Evolutionary conservation across 1,140 invertebrate species (phyloP).

Genomic region (Branchinecta lynchi): DNA sequence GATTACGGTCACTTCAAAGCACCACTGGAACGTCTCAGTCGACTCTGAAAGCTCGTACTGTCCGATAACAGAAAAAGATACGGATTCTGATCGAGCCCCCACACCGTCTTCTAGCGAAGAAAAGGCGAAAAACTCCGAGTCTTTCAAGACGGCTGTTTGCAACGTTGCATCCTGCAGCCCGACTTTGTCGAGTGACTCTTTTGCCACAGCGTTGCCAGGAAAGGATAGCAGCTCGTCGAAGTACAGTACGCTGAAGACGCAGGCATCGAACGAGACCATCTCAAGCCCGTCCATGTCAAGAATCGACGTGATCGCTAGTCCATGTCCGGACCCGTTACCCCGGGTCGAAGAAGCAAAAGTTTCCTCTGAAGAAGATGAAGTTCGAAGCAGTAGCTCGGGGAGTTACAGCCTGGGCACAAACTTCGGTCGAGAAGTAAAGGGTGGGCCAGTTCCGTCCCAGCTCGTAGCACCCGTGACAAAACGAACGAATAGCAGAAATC

Average conservation of each 20-base stretch:
- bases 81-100: not conserved
- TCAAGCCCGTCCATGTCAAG: not conserved
- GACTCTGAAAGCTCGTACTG: conserved; percentile 6
- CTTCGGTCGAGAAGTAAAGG: not conserved
- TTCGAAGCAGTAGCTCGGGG: conserved; percentile 39
- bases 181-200: not conserved
- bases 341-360: conserved; percentile 5
- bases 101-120: not conserved
- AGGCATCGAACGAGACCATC: not conserved
- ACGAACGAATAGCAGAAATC: not conserved
- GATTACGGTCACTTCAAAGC: not conserved
- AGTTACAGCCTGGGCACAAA: conserved; percentile 31
- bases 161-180: not conserved
- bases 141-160: not conserved
- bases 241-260: not conserved
- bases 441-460: not conserved
- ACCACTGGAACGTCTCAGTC: not conserved
- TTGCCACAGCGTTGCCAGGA: not conserved
- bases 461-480: not conserved
- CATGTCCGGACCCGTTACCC: not conserved
- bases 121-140: not conserved
- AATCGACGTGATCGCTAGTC: not conserved
- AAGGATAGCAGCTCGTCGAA: not conserved
- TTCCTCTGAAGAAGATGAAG: conserved; percentile 15
- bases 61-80: not conserved